Evolutionary conservation across 2,888 invertebrate genomes (phyloP).

Genomic region (Alviniconcha strummeri): DNA sequence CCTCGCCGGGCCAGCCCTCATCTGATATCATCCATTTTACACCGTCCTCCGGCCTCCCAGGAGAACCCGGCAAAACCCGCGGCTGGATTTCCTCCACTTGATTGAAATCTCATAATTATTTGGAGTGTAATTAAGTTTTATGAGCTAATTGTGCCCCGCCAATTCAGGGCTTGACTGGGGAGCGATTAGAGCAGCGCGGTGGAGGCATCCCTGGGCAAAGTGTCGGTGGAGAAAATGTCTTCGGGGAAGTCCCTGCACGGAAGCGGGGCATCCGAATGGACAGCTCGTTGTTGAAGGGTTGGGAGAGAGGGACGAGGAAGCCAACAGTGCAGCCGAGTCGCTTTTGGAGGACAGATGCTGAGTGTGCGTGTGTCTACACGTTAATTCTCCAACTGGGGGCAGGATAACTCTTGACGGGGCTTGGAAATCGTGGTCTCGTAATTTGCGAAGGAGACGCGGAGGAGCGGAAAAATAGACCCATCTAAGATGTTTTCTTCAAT

Average conservation of each 20-base stretch:
- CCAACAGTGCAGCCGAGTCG: neutral
- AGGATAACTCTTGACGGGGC: constrained; percentile 10
- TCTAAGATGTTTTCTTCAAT: no score
- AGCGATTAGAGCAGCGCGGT: constrained; percentile 32
- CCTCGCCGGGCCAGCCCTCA: constrained; percentile 18
- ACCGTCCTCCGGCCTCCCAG: neutral
- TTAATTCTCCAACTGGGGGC: constrained; percentile 1
- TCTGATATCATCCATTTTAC: constrained; percentile 36
- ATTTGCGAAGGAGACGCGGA: no score
- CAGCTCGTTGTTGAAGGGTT: no score
- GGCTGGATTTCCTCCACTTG: neutral
- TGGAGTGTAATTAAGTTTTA: constrained; percentile 48
- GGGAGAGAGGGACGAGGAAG: constrained; percentile 4
- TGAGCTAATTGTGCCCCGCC: constrained; percentile 46
- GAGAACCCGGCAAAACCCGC: neutral
- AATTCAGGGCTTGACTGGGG: constrained; percentile 35
- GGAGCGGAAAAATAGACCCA: no score
- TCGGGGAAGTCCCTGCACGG: constrained; percentile 10
- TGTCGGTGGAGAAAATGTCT: neutral
- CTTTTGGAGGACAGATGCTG: constrained; percentile 24
- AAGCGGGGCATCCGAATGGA: neutral
- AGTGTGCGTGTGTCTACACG: constrained; percentile 25
- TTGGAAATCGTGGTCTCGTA: neutral
- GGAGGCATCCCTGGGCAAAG: neutral
- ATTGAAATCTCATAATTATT: constrained; percentile 28